These are phyloP conservation scores for Eriosoma lanigerum DNA, from an alignment of 1,140 invertebrate genomes.

Conservation along the genomic window DNA sequence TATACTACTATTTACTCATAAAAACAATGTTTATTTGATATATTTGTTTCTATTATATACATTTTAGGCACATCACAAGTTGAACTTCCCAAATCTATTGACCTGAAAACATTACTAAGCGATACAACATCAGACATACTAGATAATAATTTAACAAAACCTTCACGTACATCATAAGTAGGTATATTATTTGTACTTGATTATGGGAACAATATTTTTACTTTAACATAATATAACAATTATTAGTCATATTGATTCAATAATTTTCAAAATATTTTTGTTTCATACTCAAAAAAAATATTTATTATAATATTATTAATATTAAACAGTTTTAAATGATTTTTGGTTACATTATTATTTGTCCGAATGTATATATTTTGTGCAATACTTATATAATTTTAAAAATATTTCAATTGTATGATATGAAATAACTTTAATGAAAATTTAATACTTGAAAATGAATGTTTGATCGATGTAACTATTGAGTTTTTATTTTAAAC, in stretches of 20 bases:
- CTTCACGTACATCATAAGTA: conserved; percentile 17
- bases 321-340: conserved; percentile 1
- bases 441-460: conserved; percentile 13
- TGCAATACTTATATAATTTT: conserved; percentile 43
- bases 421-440: conserved; percentile 22
- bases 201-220: background rate
- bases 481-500: background rate
- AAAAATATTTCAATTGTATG: conserved; percentile 3
- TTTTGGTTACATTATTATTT: background rate
- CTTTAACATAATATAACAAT: background rate
- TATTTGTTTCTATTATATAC: background rate
- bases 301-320: conserved; percentile 13
- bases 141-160: conserved; percentile 27
- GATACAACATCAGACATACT: conserved; percentile 49
- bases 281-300: background rate
- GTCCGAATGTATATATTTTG: conserved; percentile 18
- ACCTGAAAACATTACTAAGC: conserved; percentile 50
- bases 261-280: conserved; percentile 10
- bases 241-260: conserved; percentile 14
- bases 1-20: too few relatives aligned
- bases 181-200: background rate
- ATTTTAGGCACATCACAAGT: conserved; percentile 52
- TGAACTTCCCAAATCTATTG: conserved; percentile 51
- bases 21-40: background rate
- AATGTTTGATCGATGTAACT: too few relatives aligned